Evolutionary conservation across 1,140 invertebrate species (phyloP).

Genomic region (Oncopeltus fasciatus): DNA sequence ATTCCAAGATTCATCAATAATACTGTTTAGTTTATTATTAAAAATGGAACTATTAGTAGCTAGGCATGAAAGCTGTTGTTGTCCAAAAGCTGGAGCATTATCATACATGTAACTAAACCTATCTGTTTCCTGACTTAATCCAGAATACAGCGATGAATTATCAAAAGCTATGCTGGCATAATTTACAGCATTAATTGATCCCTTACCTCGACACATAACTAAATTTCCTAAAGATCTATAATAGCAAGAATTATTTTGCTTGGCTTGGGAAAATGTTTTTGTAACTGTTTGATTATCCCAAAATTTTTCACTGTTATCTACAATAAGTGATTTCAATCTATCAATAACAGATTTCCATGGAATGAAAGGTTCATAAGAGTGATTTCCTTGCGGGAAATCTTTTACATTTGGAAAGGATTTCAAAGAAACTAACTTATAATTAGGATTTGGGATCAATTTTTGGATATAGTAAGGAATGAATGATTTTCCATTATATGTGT

Average conservation of each 20-base stretch:
- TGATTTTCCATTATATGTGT: background rate
- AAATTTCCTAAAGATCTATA: background rate
- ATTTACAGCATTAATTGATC: background rate
- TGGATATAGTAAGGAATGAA: background rate
- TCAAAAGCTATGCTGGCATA: background rate
- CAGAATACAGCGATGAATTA: background rate
- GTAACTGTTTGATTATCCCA: background rate
- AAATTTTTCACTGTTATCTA: background rate
- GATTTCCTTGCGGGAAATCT: background rate
- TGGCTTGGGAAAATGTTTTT: background rate
- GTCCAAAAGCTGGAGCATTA: background rate
- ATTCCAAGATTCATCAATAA: background rate
- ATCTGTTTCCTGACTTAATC: background rate
- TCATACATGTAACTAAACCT: background rate
- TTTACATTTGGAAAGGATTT: background rate
- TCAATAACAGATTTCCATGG: background rate
- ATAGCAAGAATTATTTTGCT: background rate
- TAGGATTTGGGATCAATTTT: background rate
- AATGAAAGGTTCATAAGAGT: background rate
- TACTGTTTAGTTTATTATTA: background rate
- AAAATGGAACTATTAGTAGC: background rate
- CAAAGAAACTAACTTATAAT: background rate
- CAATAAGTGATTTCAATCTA: background rate
- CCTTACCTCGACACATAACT: background rate
- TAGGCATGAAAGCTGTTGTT: background rate